These are phyloP conservation scores for Psilopsiagon aymara DNA, from an alignment of 2,113 vertebrate species.

Conservation along the genomic window DNA sequence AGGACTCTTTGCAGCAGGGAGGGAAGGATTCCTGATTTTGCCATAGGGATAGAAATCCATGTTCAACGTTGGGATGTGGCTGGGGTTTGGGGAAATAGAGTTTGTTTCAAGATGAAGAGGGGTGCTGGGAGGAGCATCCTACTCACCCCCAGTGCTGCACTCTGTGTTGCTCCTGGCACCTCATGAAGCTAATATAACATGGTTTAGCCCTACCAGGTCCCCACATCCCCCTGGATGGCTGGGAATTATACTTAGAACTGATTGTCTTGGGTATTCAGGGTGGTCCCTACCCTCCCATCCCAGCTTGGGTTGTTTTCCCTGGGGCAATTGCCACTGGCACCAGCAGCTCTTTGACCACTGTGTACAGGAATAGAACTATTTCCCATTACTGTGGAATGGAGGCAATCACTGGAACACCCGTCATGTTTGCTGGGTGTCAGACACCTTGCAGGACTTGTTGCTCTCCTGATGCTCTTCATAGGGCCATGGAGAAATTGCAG, in stretches of 20 bases:
- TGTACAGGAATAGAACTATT: rapidly evolving
- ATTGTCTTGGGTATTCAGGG: background rate
- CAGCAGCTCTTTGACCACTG: rapidly evolving
- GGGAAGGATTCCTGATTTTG: background rate
- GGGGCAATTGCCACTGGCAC: rapidly evolving
- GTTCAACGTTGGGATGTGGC: background rate
- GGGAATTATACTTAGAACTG: background rate
- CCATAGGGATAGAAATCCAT: rapidly evolving
- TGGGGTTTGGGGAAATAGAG: background rate
- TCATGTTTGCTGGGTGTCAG: background rate
- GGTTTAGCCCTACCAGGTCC: background rate
- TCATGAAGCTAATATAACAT: rapidly evolving
- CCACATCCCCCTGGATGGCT: background rate
- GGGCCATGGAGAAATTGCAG: background rate
- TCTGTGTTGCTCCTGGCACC: background rate
- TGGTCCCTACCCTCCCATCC: background rate
- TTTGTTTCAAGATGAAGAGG: background rate
- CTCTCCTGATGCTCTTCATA: background rate
- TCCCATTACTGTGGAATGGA: background rate
- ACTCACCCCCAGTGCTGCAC: rapidly evolving
- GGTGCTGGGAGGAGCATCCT: background rate
- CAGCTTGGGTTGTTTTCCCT: background rate
- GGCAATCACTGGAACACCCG: background rate
- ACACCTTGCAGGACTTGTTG: background rate
- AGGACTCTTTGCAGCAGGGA: rapidly evolving